Conservation (phyloP, 64 coral and sea anemone genomes). For the Hydrozoanthus tunicans region DNA sequence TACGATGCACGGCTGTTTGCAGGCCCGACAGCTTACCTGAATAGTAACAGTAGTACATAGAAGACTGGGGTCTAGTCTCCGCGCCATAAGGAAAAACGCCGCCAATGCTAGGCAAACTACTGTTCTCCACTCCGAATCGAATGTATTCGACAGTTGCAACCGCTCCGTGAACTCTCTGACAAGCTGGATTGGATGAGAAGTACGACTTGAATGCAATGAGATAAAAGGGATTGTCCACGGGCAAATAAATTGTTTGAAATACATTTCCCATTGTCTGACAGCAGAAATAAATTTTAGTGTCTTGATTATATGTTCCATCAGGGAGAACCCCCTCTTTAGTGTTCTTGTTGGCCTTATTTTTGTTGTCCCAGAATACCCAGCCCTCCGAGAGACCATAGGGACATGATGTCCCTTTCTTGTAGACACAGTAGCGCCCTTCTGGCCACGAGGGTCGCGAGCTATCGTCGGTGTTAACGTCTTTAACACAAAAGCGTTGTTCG, state of each 20-base stretch:
- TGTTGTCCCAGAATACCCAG: conserved; percentile 59
- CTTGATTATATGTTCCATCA: conserved; percentile 49
- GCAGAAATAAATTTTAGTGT: conserved; percentile 58
- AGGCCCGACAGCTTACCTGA: conserved; percentile 9
- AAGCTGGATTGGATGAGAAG: background rate
- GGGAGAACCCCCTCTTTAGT: conserved; percentile 12
- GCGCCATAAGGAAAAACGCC: background rate
- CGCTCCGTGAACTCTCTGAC: conserved; percentile 54
- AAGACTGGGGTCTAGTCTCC: background rate
- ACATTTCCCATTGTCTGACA: conserved; percentile 45
- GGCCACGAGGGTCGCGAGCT: conserved; percentile 58
- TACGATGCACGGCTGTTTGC: too few relatives aligned
- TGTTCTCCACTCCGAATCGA: background rate
- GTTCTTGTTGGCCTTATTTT: conserved; percentile 28
- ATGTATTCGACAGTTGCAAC: conserved; percentile 34
- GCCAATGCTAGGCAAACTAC: background rate
- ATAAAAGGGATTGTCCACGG: conserved; percentile 59
- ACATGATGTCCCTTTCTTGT: conserved; percentile 43
- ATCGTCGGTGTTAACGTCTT: background rate
- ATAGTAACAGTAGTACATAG: conserved; percentile 66
- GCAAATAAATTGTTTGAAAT: conserved; percentile 46
- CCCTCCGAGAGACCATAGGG: conserved; percentile 26
- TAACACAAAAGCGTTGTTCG: conserved; percentile 24
- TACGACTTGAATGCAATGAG: conserved; percentile 53
- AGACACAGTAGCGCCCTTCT: conserved; percentile 62